phyloP scores from a whole-genome alignment of 2,113 vertebrate genomes.

The Gnathonemus longibarbis region DNA sequence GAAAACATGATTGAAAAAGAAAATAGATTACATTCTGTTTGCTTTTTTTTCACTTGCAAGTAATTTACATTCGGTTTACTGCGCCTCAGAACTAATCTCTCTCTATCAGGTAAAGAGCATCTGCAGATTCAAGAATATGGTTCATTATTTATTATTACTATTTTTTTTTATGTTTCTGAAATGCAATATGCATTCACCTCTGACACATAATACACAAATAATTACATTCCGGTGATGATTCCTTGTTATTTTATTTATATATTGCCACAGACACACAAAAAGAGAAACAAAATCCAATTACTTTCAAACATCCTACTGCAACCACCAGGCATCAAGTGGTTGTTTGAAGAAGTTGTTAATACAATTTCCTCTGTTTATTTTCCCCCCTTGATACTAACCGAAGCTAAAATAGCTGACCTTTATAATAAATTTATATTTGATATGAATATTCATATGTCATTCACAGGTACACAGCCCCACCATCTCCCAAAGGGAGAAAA shows the following conservation, averaged over 20 bases:
- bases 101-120: conserved; percentile 8
- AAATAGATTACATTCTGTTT: not conserved
- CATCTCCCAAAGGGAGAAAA: not conserved
- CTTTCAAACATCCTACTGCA: not conserved
- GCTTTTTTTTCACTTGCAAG: not conserved
- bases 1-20: not conserved
- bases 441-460: not conserved
- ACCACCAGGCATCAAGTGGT: not conserved
- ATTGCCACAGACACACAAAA: not conserved
- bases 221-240: not conserved
- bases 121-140: not conserved
- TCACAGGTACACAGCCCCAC: not conserved
- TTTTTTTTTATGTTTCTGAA: not conserved
- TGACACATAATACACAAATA: conserved; percentile 3
- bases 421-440: not conserved
- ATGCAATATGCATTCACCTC: not conserved
- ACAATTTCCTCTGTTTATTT: not conserved
- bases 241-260: not conserved
- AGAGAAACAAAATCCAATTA: conserved; percentile 16
- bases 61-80: not conserved
- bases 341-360: not conserved
- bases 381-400: not conserved
- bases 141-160: not conserved
- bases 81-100: not conserved
- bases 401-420: not conserved